These are phyloP conservation scores for Dinoponera quadriceps DNA, from an alignment of 1,140 invertebrate genomes.

Conservation along the genomic window DNA sequence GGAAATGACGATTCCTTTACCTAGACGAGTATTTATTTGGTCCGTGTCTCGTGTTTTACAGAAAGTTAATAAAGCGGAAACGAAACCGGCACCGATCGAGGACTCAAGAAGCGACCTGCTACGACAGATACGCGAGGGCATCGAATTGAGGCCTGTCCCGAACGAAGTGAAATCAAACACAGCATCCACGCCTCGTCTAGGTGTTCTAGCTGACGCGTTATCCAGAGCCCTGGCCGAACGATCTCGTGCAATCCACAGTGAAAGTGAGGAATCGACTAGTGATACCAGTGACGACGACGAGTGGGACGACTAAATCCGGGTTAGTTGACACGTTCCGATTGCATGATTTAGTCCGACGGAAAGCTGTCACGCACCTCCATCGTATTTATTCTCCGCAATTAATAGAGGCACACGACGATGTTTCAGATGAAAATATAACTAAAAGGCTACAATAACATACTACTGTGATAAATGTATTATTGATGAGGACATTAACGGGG, in stretches of 20 bases:
- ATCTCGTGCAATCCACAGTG: conserved; percentile 89
- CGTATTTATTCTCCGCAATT: conserved; percentile 42
- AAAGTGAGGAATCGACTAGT: conserved; percentile 86
- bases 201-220: conserved; percentile 92
- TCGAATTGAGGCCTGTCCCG: conserved; percentile 89
- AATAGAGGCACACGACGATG: conserved; percentile 10
- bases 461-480: conserved; percentile 73
- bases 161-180: conserved; percentile 86
- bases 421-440: conserved; percentile 66
- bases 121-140: conserved; percentile 87
- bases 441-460: conserved; percentile 66
- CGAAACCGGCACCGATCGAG: conserved; percentile 77
- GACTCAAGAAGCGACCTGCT: conserved; percentile 88
- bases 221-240: conserved; percentile 91
- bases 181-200: conserved; percentile 78
- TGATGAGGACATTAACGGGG: conserved; percentile 65
- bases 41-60: conserved; percentile 72
- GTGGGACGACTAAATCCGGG: conserved; percentile 88
- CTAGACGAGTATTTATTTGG: conserved; percentile 4
- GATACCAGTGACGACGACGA: conserved; percentile 89
- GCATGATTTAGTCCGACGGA: conserved; percentile 1
- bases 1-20: not conserved
- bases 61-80: conserved; percentile 86
- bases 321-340: conserved; percentile 10
- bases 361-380: not conserved